Percentiles rank a stretch among this genome's conserved stretches.
Conservation (phyloP, 2,888 invertebrate genomes). For the Sturmia bella region DNA sequence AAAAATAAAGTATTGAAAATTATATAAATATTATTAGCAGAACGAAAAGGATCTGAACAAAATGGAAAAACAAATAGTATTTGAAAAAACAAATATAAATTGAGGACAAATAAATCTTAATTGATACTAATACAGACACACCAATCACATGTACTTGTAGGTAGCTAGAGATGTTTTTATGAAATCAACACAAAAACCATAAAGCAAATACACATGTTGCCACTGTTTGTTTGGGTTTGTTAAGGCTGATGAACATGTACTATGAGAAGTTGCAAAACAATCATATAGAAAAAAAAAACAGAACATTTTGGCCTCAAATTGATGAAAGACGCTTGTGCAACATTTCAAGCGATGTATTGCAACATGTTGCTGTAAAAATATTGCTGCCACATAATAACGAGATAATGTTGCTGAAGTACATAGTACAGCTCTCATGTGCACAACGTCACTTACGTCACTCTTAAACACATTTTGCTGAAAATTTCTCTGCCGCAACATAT, state of each 20-base stretch:
- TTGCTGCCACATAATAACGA: too few species aligned
- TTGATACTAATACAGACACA: not conserved
- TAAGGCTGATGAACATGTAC: not conserved
- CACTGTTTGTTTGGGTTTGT: not conserved
- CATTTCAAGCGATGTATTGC: too few species aligned
- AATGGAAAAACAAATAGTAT: not conserved
- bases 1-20: constrained; percentile 3
- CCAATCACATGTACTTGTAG: not conserved
- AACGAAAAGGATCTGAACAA: constrained; percentile 9
- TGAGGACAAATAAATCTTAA: constrained; percentile 36
- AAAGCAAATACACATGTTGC: not conserved
- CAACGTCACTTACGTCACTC: too few species aligned
- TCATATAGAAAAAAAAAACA: too few species aligned
- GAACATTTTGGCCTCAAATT: too few species aligned
- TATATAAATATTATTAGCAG: constrained; percentile 13
- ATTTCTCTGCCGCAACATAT: too few species aligned
- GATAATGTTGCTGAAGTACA: too few species aligned
- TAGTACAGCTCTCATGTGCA: too few species aligned
- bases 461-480: too few species aligned
- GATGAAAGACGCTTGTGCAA: too few species aligned
- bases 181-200: not conserved
- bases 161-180: constrained; percentile 23
- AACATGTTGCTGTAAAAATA: too few species aligned
- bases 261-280: not conserved
- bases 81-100: constrained; percentile 4